Percentiles rank a stretch among this genome's conserved stretches.
phyloP scores from a whole-genome alignment of 2,113 vertebrate species.

The Bettongia penicillata region DNA sequence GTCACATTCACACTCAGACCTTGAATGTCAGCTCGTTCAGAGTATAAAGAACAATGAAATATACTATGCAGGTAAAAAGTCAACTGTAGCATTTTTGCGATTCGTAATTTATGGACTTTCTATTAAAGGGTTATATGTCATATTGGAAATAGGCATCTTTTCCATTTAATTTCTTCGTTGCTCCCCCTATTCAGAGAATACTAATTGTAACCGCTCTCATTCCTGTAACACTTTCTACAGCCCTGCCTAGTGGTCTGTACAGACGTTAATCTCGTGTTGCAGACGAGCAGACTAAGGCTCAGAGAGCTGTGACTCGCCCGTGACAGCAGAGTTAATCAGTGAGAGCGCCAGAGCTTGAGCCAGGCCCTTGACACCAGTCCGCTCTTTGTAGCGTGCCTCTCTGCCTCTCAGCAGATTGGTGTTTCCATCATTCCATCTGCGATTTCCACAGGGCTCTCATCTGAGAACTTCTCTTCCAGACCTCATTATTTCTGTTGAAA shows the following conservation, averaged over 20 bases:
- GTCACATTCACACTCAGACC: conserved; percentile 41
- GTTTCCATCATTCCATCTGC: neutral
- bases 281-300: neutral
- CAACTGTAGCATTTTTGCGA: neutral
- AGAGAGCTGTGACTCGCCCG: neutral
- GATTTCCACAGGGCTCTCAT: neutral
- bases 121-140: rapidly evolving
- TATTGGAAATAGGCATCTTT: neutral
- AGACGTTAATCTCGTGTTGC: neutral
- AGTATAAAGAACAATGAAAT: neutral
- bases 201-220: neutral
- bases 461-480: neutral
- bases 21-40: conserved; percentile 35
- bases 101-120: neutral
- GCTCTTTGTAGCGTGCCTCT: too few species aligned
- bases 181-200: neutral
- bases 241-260: neutral
- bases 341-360: neutral
- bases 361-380: too few species aligned
- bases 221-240: neutral
- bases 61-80: neutral
- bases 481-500: neutral
- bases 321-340: neutral
- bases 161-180: neutral
- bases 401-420: neutral